A percentile compares a stretch with the other conserved stretches of the same genome.
Evolutionary conservation across 2,797 vertebrate species (phyloP).

Genomic region (Stomatorhinus walkeri): DNA sequence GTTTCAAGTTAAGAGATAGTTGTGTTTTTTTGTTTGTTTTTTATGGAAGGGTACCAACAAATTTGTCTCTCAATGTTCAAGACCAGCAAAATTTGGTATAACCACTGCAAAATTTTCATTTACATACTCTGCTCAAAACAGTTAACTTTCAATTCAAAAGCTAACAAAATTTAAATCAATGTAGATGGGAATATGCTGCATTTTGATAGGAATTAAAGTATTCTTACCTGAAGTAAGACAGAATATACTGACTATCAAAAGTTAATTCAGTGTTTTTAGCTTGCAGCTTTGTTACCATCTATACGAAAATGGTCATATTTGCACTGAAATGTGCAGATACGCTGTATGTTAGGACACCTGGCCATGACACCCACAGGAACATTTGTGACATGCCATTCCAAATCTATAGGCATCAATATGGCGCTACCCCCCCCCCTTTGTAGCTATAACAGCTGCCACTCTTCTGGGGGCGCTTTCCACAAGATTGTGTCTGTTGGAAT

Average conservation of each 20-base stretch:
- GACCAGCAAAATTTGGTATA: background rate
- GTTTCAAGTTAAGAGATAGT: too few species aligned
- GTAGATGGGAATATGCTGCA: background rate
- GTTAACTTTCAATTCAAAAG: background rate
- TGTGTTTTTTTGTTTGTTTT: too few species aligned
- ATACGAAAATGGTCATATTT: background rate
- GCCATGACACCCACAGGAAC: background rate
- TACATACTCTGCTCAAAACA: background rate
- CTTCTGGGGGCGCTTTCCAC: background rate
- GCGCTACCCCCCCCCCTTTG: too few species aligned
- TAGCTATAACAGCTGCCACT: background rate
- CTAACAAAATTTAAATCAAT: background rate
- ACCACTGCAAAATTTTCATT: background rate
- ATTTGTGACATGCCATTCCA: background rate
- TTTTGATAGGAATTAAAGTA: background rate
- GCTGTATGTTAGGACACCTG: background rate
- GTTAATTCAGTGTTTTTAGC: background rate
- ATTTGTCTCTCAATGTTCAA: background rate
- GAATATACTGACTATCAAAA: background rate
- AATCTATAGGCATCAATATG: background rate
- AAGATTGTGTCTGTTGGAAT: too few species aligned
- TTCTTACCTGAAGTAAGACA: background rate
- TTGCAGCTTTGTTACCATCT: background rate
- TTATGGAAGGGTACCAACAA: too few species aligned
- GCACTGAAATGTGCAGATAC: background rate